phyloP scores from a whole-genome alignment of 2,113 vertebrate species.

The Struthidea cinerea region DNA sequence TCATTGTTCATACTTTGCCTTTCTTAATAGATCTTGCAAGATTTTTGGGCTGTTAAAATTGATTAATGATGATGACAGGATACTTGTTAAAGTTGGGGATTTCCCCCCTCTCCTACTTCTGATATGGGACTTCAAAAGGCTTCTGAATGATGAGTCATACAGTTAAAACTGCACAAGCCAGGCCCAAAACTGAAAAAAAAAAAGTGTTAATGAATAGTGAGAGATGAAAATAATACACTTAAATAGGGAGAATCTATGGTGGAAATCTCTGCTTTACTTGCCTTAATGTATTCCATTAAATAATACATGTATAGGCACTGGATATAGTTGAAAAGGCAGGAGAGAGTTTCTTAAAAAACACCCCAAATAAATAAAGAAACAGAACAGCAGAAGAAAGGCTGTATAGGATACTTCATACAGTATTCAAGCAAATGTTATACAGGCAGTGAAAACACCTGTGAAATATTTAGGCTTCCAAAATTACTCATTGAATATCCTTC shows the following conservation, averaged over 20 bases:
- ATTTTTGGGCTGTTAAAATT: not conserved
- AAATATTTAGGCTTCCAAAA: not conserved
- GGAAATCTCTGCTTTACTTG: not conserved
- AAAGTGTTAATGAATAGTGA: not conserved
- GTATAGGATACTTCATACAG: not conserved
- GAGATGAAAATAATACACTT: not conserved
- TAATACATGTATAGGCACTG: not conserved
- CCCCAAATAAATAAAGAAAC: not conserved
- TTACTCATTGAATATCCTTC: not conserved
- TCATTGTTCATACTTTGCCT: not conserved
- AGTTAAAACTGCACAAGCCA: not conserved
- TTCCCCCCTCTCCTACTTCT: not conserved
- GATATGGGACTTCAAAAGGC: conserved; percentile 2
- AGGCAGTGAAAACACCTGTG: not conserved
- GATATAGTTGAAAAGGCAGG: not conserved
- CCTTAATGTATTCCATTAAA: not conserved
- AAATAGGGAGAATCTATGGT: not conserved
- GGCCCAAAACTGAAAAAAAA: not conserved
- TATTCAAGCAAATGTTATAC: not conserved
- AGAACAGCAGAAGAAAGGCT: not conserved
- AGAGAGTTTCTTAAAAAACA: not conserved
- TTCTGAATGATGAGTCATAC: not conserved
- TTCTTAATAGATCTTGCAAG: not conserved
- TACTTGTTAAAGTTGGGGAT: not conserved
- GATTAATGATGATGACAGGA: not conserved